These are phyloP conservation scores for Hymenopus coronatus DNA, from an alignment of 2,888 invertebrate genomes.

Conservation along the genomic window DNA sequence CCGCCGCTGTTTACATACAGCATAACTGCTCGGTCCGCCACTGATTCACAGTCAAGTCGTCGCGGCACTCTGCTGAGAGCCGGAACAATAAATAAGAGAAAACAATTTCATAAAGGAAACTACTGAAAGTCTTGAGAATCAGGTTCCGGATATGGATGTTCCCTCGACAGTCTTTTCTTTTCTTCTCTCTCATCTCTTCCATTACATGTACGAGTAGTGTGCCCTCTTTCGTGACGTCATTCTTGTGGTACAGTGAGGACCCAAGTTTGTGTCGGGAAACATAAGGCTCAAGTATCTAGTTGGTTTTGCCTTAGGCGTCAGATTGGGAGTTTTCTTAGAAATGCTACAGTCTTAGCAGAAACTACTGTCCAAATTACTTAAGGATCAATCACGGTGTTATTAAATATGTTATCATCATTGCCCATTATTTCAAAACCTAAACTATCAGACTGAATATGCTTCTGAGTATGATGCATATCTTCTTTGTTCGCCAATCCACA, in stretches of 20 bases:
- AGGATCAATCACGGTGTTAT: too few relatives aligned
- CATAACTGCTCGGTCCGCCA: background rate
- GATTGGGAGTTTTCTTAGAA: too few relatives aligned
- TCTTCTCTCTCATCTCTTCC: background rate
- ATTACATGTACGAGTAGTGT: background rate
- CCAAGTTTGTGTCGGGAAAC: background rate
- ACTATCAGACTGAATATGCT: too few relatives aligned
- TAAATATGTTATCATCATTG: too few relatives aligned
- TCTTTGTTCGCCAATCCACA: too few relatives aligned
- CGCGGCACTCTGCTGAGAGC: conserved; percentile 16
- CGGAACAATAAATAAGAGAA: conserved; percentile 28
- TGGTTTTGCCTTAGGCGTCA: too few relatives aligned
- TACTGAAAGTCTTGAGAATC: background rate
- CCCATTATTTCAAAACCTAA: too few relatives aligned
- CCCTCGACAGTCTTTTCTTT: background rate
- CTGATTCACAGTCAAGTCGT: background rate
- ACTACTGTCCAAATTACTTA: too few relatives aligned
- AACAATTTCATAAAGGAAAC: conserved; percentile 17
- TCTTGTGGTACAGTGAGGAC: background rate
- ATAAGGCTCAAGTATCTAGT: background rate
- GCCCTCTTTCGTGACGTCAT: background rate
- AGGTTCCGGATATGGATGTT: conserved; percentile 8
- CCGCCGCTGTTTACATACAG: too few relatives aligned
- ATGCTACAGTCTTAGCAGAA: too few relatives aligned
- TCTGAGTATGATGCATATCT: too few relatives aligned